phyloP scores from a whole-genome alignment of 2,888 invertebrate species.

The Tholera decimalis region DNA sequence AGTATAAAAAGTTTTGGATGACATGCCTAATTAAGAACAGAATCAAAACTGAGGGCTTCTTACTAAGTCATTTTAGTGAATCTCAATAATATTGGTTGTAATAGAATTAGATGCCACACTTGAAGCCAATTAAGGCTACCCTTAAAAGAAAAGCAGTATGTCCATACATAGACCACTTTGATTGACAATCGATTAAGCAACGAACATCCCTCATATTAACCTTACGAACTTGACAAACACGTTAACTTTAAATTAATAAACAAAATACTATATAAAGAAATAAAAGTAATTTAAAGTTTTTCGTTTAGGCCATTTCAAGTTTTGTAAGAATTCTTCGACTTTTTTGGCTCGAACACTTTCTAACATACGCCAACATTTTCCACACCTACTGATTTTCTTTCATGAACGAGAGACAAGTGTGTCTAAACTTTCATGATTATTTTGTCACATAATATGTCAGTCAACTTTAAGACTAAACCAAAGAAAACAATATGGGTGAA shows the following conservation, averaged over 20 bases:
- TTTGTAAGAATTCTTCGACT: conserved; percentile 44
- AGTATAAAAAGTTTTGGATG: background rate
- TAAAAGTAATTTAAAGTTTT: conserved; percentile 58
- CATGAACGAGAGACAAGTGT: conserved; percentile 12
- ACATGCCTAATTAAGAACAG: background rate
- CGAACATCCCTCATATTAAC: conserved; percentile 6
- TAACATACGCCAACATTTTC: conserved; percentile 30
- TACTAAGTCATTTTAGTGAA: background rate
- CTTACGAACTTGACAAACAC: conserved; percentile 6
- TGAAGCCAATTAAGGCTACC: background rate
- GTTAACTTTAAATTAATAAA: conserved; percentile 55
- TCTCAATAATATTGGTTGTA: background rate
- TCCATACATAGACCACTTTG: background rate
- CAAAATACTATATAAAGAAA: conserved; percentile 47
- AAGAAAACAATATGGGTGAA: background rate
- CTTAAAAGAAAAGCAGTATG: background rate
- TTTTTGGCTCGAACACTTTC: conserved; percentile 44
- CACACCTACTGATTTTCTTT: conserved; percentile 34
- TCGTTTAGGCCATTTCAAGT: conserved; percentile 47
- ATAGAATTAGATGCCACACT: background rate
- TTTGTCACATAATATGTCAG: conserved; percentile 13
- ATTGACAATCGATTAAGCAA: conserved; percentile 25
- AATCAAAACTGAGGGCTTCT: background rate
- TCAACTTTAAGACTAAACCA: background rate
- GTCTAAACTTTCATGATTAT: conserved; percentile 29